Evolutionary conservation across 1,140 invertebrate species (phyloP), one percentile per base, ranked within the genome.

Genomic region (Palaemon carinicauda): DNA sequence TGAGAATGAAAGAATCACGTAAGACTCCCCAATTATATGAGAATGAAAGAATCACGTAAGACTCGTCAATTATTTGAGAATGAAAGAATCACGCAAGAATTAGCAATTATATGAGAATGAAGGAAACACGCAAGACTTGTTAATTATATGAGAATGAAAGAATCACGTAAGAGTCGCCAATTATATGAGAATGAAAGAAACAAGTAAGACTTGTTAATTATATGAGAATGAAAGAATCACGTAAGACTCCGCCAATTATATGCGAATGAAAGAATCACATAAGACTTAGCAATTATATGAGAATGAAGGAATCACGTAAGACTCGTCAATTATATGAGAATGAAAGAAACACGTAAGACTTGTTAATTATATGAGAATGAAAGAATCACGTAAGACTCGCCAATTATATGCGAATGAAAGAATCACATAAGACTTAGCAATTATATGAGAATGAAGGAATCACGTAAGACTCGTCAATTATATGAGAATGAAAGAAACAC

Each of bases 151-250:
- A n/a, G 3, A 31, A 24, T 19, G 27, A 75, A 65, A n/a, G 0
- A 71, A 7, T 0, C n/a, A 27, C n/a, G 41, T 4, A 5, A 41
- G 12, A 88, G 94, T 94, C 91, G 98, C 97, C 97, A 80, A 98
- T 98, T 24, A 97, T 98, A 98, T 98, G 73, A 99, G 97, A 90
- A 99, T 98, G 89, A 99, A n/a, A n/a, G n/a, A n/a, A n/a, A n/a
- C n/a, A n/a, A n/a, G n/a, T n/a, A n/a, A n/a, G n/a, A n/a, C n/a
- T n/a, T n/a, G n/a, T n/a, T n/a, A n/a, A n/a, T n/a, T n/a, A n/a
- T n/a, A n/a, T n/a, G n/a, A n/a, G n/a, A n/a, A n/a, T n/a, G n/a
- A n/a, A n/a, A n/a, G 33, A 41, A 9, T 4, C 3, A 3, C 3
- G 33, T 4, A 41, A 41, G 33, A 41, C 33, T 9, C 33, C 3